These are phyloP conservation scores for Acrocephalus kingi DNA, from an alignment of 2,113 vertebrate genomes.

Conservation along the genomic window DNA sequence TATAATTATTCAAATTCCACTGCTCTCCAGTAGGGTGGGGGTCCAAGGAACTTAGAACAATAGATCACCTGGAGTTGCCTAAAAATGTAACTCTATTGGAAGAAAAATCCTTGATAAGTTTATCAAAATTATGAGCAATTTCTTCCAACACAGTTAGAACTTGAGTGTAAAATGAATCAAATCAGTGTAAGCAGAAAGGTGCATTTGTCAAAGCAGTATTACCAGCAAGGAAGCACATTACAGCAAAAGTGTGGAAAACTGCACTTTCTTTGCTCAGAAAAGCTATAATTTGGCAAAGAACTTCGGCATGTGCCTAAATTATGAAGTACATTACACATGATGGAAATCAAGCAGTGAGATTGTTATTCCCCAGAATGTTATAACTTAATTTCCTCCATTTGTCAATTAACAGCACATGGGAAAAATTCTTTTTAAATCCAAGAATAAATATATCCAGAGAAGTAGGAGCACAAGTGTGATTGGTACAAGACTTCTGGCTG, in stretches of 20 bases:
- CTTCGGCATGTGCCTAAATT: slow-evolving; percentile 15
- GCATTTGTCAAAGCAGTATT: slow-evolving; percentile 45
- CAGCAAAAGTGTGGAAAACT: slow-evolving; percentile 24
- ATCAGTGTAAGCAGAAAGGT: slow-evolving; percentile 14
- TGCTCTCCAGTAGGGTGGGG: not conserved
- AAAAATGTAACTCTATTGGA: not conserved
- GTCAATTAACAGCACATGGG: not conserved
- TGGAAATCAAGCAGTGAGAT: slow-evolving; percentile 17
- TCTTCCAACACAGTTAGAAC: slow-evolving; percentile 18
- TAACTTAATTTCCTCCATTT: slow-evolving; percentile 37
- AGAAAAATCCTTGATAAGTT: slow-evolving; percentile 29
- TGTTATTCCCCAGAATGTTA: not conserved
- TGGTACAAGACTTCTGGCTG: not conserved
- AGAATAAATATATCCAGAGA: not conserved
- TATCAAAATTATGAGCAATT: slow-evolving; percentile 54
- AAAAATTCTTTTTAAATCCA: not conserved
- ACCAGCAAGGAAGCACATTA: slow-evolving; percentile 29
- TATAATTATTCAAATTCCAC: not conserved
- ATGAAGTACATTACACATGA: not conserved
- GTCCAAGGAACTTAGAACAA: not conserved
- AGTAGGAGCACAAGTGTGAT: not conserved
- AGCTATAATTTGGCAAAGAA: slow-evolving; percentile 44
- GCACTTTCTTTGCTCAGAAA: slow-evolving; percentile 25
- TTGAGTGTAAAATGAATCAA: slow-evolving; percentile 37
- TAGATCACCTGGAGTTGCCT: not conserved